Evolutionary conservation across 2,113 vertebrate species (phyloP), one percentile per base, ranked within the genome.

Genomic region (Lophura nycthemera): DNA sequence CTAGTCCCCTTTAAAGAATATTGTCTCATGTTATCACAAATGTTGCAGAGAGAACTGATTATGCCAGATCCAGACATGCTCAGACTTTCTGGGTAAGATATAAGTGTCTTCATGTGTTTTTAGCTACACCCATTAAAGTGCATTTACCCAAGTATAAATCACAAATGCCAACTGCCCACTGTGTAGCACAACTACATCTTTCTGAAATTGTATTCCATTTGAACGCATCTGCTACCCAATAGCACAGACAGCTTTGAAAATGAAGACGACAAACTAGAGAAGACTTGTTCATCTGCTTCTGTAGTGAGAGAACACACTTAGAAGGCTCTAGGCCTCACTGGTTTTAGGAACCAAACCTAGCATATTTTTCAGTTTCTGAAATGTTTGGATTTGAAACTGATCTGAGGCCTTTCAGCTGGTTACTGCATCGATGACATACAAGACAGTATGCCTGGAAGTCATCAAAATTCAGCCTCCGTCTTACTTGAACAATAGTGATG

Each of bases 231-330:
- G 52, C 50, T 83, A 77, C 32, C 22, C 64, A 29, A 91, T 4
- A 83, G 72, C n/a, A 86, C 91, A 17, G 34, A 71, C 19, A 20
- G 38, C 42, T 85, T 91, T 88, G 60, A 86, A 92, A 88, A 88
- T 71, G 54, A 32, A 83, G 45, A 11, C 21, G 11, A 71, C 45
- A 57, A 78, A 30, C 22, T 67, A 34, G 25, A 94, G 36, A 54
- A 82, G 42, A 70, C 14, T 12, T 59, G 8, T 42, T 14, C 0
- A 1, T 56, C 66, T 65, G 19, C n/a, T 42, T 91, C 36, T 47
- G 24, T 59, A 16, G 42, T 19, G 42, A 83, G 17, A 59, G 13
- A 17, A 32, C 22, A n/a, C 29, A 30, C 38, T 87, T 27, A 24
- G 32, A 80, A 85, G 11, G 29, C 75, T 74, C 76, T 56, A 73